These are phyloP conservation scores for Liasis olivaceus DNA, from an alignment of 2,797 vertebrate species.

Conservation along the genomic window DNA sequence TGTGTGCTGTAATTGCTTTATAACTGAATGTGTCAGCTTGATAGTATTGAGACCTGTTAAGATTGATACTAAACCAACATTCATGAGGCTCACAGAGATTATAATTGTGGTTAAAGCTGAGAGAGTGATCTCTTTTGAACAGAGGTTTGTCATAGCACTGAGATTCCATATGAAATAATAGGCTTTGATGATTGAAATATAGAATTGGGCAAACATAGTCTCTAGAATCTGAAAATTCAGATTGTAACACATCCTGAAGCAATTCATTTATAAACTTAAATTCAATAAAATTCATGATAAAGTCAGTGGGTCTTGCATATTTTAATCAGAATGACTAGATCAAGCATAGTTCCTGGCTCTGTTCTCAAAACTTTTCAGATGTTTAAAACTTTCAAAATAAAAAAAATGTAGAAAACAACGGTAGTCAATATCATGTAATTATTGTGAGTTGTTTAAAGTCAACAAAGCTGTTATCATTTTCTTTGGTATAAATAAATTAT, in stretches of 20 bases:
- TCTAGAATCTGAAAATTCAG: constrained; percentile 18
- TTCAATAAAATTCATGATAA: constrained; percentile 30
- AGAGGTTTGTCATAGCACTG: neutral
- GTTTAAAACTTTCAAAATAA: constrained; percentile 26
- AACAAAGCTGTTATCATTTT: neutral
- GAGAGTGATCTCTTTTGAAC: no score
- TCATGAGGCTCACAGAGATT: no score
- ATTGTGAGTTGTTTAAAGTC: constrained; percentile 4
- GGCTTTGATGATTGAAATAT: constrained; percentile 34
- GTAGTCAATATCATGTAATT: neutral
- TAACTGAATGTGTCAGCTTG: no score
- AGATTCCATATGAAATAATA: constrained; percentile 12
- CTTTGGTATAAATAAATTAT: neutral
- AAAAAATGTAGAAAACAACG: constrained; percentile 12
- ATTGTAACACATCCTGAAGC: constrained; percentile 24
- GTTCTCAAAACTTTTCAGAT: constrained; percentile 14
- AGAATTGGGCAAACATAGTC: constrained; percentile 42
- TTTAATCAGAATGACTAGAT: constrained; percentile 2
- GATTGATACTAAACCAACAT: no score
- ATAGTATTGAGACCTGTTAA: no score
- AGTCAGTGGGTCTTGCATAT: neutral
- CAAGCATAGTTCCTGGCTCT: constrained; percentile 22
- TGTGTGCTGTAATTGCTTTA: no score
- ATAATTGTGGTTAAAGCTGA: no score
- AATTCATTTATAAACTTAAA: constrained; percentile 30